Base-by-base conservation (phyloP, 2,888 invertebrate species). In the Amorpha juglandis region DNA sequence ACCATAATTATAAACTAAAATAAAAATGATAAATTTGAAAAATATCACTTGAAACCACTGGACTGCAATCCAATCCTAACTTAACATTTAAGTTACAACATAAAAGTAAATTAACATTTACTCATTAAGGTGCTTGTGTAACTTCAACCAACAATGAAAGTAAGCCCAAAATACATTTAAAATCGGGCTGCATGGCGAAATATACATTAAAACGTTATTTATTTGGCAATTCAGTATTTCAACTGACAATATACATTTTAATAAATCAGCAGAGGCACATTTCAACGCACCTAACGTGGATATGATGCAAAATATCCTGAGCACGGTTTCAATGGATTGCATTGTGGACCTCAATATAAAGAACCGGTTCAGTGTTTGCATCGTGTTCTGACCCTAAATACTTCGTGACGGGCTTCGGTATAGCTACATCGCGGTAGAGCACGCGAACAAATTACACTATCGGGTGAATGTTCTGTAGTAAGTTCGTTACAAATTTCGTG, bases 361-460 rank as follows among this genome's bases (percentile, higher is more conserved):
- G 74, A 80, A 84, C 84, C 81, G 82, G 84, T 87, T 82, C 76
- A 78, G 76, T 82, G 79, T 83, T 82, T 81, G 79, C 81, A 71
- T 79, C 84, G 81, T 79, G 83, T 81, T 81, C 76, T 84, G 86
- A 88, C 87, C 87, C 81, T 81, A 81, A 84, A 83, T 78, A 79
- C 76, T 84, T 89, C 86, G 87, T 87, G 88, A 81, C 86, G 80
- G 80, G 79, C 79, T 77, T 79, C 80, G 79, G 79, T 82, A 77
- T 76, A 80, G 80, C 77, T 75, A 78, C 81, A 76, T 75, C 76
- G 75, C 71, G 71, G 70, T 78, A 78, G 68, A 75, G 80, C 88
- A 88, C 88, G 86, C 86, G 74, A 87, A 79, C 80, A 78, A 80
- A 83, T 80, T 80, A 84, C 82, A 78, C 84, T 81, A 83, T 75